Base-by-base conservation (phyloP, 2,113 vertebrate species). In the Thunnus thynnus region DNA sequence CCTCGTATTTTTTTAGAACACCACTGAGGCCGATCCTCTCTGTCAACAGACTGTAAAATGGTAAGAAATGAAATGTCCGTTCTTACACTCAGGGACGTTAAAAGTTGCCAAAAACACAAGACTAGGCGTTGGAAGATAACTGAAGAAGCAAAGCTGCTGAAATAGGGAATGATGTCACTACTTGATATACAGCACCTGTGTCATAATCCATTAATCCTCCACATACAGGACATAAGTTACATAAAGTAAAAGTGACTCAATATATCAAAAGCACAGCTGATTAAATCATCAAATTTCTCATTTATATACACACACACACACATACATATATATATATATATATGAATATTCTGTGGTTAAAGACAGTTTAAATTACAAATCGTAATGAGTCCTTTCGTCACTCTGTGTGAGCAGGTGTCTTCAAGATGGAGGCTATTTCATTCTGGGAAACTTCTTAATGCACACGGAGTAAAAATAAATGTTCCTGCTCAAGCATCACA, bases 1-100 rank as follows among this genome's bases (percentile, higher is more conserved):
- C 13, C 58, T 70, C 16, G 25, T 82, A 80, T 55, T 86, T 76
- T 75, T 85, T 41, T 41, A 85, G 64, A 82, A 55, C 70, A 32
- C 27, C 71, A 57, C 41, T 13, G 25, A 76, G 69, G 50, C 72
- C 48, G 48, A 22, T 76, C 74, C 63, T 61, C 20, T 76, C 30
- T 73, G 68, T 71, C 50, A 5, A 30, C 54, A 51, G 50, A 57
- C 41, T 65, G 52, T 10, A 58, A 52, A 51, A 54, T 46, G 27
- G 16, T 60, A 47, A 68, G 32, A 86, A 7, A 78, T 69, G 47
- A 32, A 30, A 60, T 83, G 52, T 71, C 22, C 68, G 58, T 46
- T 58, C 12, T 60, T 51, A 6, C 6, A 25, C 75, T 82, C 41
- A 7, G 17, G 64, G 70, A 61, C n/a, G 54, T 22, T 25, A 41